These are phyloP conservation scores for Euglossa dilemma DNA, from an alignment of 1,140 invertebrate species.

Conservation along the genomic window DNA sequence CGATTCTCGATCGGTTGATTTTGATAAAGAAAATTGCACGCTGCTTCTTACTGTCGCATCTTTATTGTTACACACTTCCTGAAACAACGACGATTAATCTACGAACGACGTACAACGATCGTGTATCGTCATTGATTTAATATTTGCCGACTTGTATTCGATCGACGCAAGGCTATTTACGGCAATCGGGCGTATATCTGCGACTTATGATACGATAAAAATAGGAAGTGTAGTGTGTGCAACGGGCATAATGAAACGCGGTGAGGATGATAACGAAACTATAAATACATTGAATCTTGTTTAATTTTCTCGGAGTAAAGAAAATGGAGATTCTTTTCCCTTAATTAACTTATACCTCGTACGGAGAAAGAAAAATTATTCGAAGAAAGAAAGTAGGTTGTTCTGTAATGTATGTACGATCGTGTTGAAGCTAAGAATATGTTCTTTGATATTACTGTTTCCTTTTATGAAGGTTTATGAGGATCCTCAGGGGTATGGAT, in stretches of 20 bases:
- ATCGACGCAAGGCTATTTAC: constrained; percentile 1
- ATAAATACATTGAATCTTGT: background rate
- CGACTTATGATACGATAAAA: constrained; percentile 24
- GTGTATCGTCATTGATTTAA: constrained; percentile 10
- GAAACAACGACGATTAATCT: background rate
- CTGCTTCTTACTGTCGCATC: no score
- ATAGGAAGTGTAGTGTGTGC: background rate
- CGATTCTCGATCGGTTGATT: background rate
- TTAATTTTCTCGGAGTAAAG: background rate
- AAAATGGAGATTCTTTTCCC: background rate
- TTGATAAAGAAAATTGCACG: background rate
- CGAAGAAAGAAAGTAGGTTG: background rate
- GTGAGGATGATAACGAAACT: background rate
- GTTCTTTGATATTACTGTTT: background rate
- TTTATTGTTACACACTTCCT: background rate
- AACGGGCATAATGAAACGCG: background rate
- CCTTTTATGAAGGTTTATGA: background rate
- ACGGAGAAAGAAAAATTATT: background rate
- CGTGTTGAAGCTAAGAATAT: no score
- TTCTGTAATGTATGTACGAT: no score
- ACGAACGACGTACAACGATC: background rate
- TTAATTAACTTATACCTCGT: background rate
- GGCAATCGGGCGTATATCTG: constrained; percentile 18
- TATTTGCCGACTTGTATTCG: constrained; percentile 2
- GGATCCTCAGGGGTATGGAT: background rate